Conservation (phyloP, 2,888 invertebrate genomes). For the Chrysotoxum bicinctum region DNA sequence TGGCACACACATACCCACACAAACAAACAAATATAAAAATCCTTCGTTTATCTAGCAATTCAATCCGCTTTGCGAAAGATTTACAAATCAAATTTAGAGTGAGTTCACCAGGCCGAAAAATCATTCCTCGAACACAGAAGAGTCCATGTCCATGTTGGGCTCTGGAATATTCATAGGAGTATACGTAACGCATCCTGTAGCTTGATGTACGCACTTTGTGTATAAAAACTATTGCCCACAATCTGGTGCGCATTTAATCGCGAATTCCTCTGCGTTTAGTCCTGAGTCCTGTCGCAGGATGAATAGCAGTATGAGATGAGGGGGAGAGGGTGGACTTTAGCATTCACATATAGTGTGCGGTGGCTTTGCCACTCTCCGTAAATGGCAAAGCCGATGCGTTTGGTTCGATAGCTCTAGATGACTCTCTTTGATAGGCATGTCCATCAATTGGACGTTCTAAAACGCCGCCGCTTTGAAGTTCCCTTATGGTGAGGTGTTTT, state of each 20-base stretch:
- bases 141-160: neutral
- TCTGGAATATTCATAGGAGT: neutral
- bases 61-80: conserved; percentile 69
- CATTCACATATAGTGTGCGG: conserved; percentile 35
- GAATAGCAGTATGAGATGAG: conserved; percentile 30
- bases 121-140: conserved; percentile 40
- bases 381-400: conserved; percentile 59
- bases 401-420: conserved; percentile 54
- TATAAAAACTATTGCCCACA: conserved; percentile 70
- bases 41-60: conserved; percentile 69
- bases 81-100: conserved; percentile 72
- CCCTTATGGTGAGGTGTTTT: conserved; percentile 43
- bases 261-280: conserved; percentile 60
- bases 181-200: neutral
- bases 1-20: neutral
- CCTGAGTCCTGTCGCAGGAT: conserved; percentile 17
- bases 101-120: conserved; percentile 72
- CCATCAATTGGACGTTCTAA: conserved; percentile 65
- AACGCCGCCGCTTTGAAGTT: conserved; percentile 41
- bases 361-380: conserved; percentile 53
- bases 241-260: conserved; percentile 71
- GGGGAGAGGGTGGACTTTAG: conserved; percentile 17
- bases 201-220: conserved; percentile 64
- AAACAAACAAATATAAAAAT: conserved; percentile 48
- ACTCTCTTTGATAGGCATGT: conserved; percentile 69